Base-by-base conservation (phyloP, 2,888 invertebrate genomes). In the Fragum fragum region DNA sequence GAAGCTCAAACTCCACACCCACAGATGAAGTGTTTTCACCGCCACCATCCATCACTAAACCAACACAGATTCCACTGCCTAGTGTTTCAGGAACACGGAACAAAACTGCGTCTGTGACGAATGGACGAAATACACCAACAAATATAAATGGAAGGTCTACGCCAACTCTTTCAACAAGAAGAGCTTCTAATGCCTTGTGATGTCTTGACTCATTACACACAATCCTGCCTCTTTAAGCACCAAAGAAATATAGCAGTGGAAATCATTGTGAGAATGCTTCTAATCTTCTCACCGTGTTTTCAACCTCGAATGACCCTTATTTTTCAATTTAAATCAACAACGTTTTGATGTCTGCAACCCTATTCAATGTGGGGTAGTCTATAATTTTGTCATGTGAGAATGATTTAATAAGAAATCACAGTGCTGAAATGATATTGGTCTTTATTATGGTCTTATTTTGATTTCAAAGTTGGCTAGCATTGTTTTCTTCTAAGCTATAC, bases 21-120 rank as follows among this genome's bases (percentile, higher is more conserved):
- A 83, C 82, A 28, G 81, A 84, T 28, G 85, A 83, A 70, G 71
- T 83, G 0, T 61, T 55, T n/a, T 68, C 80, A 42, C 78, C 76
- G 16, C 42, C 42, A 26, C 42, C 57, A n/a, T 18, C 39, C 5
- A 42, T 47, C 14, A n/a, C 47, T 9, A 68, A 61, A 39, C 76
- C 75, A 23, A 63, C 71, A 16, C 79, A 77, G 59, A 74, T 73
- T 18, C 81, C 75, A 3, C 68, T 69, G 23, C 79, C 79, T 18
- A 74, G 21, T 29, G 9, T 7, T 18, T 39, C 42, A 1, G 36
- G 36, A 14, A 18, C 29, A 0, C 32, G 69, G 21, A 42, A 29
- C 18, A 55, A 57, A 39, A 32, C 29, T 32, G 52, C 23, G 3
- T 11, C 69, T 3, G 39, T 42, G 32, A 63, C 63, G 9, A 61